Evolutionary conservation across 1,140 invertebrate genomes (phyloP), one percentile per base, ranked within the genome.

Genomic region (Bombus vancouverensis): DNA sequence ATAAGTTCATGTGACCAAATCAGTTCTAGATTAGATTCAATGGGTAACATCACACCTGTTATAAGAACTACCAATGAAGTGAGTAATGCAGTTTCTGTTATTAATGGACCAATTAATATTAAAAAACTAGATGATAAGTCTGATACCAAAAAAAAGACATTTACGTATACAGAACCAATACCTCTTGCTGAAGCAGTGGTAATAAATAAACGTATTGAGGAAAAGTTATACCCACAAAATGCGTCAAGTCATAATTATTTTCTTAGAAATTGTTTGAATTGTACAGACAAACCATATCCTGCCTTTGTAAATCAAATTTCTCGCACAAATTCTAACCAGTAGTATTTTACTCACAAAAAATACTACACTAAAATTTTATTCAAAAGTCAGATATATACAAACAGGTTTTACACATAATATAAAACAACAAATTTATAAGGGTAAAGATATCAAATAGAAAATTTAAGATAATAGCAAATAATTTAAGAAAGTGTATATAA

Each of bases 201-300:
- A 10, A 92, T 95, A 57, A 95, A 95, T 81, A 92, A 92, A 72
- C 90, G 94, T 37, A 95, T 95, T n/a, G 94, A 95, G 76, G 94
- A 95, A n/a, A 95, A 93, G 81, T 81, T 95, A 1, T 94, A 95
- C 86, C 91, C 91, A 0, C 91, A 94, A 65, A 93, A 88, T 59
- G 88, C 81, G 0, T 76, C 70, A 0, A 89, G 79, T 65, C 88
- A 91, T 70, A 83, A 92, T 89, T 92, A 89, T 65, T 92, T 92
- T 71, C 92, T 91, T 76, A 90, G 90, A 12, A 92, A 93, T 79
- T 92, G 89, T 53, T 89, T 87, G 15, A 82, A 80, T 76, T 78
- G 83, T 87, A 57, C 32, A 47, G 77, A 85, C 18, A 85, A 87
- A 39, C 32, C 47, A 73, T 59, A 79, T 59, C 34, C 68, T 42